Evolutionary conservation across 1,140 invertebrate genomes (phyloP), one percentile per base, ranked within the genome.

Genomic region (Trichogramma pretiosum): DNA sequence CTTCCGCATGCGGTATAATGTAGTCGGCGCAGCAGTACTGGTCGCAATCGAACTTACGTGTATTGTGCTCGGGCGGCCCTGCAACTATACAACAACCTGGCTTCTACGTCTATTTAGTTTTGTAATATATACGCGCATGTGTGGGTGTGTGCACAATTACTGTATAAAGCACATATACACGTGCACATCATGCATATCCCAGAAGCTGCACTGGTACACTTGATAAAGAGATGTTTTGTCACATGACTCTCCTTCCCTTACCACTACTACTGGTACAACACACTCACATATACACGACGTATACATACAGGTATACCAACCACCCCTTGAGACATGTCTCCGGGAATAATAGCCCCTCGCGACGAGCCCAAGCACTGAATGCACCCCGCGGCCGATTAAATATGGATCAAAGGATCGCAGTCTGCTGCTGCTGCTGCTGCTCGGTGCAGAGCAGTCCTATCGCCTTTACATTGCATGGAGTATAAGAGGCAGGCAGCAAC

Each of bases 201-300:
- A 11, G 5, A 11, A 7, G 5, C 11, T 5, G 24, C 5, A 7
- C 11, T 28, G 24, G 24, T 5, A 5, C 24, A 28, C 26, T 34
- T 40, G 30, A 40, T 34, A 34, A 47, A 40, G 37, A 4, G 38
- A 35, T 48, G 46, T 48, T 48, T 48, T 47, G 46, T 41, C 46
- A 35, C n/a, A 5, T 16, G n/a, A 28, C n/a, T n/a, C n/a, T n/a
- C n/a, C n/a, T n/a, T n/a, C n/a, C n/a, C n/a, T n/a, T n/a, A n/a
- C n/a, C n/a, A n/a, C n/a, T n/a, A n/a, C n/a, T n/a, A n/a, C n/a
- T n/a, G 24, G 24, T 5, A 28, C 24, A 28, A 5, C 5, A 11
- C 24, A 28, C 5, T 7, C 5, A 28, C 5, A 28, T 5, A 28
- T 5, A 28, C 24, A 28, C 5, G 24, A 28, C 24, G 11, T 5